These are phyloP conservation scores for Coecobrya sp. DNA, from an alignment of 2,888 invertebrate genomes.

Conservation along the genomic window DNA sequence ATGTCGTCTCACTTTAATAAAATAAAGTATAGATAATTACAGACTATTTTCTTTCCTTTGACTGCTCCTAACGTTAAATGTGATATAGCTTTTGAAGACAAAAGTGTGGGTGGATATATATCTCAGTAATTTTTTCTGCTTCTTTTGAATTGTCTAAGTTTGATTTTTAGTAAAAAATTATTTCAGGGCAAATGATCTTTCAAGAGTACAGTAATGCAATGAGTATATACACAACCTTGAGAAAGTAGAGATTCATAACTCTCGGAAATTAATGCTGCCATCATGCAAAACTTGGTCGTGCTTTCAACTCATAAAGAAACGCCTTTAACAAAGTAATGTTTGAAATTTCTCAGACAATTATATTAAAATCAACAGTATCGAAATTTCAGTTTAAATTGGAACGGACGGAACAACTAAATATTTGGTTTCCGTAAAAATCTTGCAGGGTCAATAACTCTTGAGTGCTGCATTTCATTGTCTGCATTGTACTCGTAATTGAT, in stretches of 20 bases:
- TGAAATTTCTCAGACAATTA: no score
- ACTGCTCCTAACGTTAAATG: not conserved
- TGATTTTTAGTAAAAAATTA: not conserved
- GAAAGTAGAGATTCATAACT: no score
- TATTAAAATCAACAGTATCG: not conserved
- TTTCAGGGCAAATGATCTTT: not conserved
- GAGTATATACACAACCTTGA: no score
- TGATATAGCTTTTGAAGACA: not conserved
- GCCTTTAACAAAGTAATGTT: no score
- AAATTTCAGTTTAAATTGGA: not conserved
- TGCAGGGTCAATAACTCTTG: conserved; percentile 23
- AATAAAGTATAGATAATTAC: conserved; percentile 36
- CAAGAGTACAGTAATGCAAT: no score
- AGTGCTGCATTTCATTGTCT: not conserved
- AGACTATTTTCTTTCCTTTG: conserved; percentile 8
- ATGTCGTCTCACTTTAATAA: conserved; percentile 30
- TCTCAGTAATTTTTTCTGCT: conserved; percentile 5
- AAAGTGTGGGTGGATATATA: conserved; percentile 30
- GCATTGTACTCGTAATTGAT: not conserved
- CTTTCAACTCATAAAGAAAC: no score
- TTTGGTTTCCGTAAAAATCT: not conserved
- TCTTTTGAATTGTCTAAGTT: not conserved
- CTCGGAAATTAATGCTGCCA: no score
- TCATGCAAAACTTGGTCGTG: no score
- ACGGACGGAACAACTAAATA: not conserved